Conservation (phyloP, 2,797 vertebrate genomes). For the Phrynocephalus vlangalii region DNA sequence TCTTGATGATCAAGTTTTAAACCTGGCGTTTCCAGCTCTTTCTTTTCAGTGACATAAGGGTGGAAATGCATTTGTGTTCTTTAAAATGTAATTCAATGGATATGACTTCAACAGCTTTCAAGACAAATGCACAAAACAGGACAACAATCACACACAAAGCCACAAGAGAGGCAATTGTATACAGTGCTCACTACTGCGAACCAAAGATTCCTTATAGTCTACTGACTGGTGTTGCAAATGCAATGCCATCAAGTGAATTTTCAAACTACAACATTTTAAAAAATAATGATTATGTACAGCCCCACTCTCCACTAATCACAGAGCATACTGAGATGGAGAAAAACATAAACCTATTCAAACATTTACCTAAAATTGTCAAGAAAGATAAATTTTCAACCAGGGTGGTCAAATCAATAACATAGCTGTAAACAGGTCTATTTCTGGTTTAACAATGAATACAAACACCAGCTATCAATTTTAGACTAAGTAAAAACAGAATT, state of each 20-base stretch:
- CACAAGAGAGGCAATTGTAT: background rate
- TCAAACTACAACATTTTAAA: background rate
- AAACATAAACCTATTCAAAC: too few relatives aligned
- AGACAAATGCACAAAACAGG: background rate
- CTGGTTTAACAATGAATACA: background rate
- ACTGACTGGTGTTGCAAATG: background rate
- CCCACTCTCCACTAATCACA: too few relatives aligned
- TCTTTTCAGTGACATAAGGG: background rate
- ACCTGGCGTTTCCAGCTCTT: background rate
- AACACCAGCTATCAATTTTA: background rate
- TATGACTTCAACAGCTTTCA: background rate
- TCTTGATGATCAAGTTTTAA: background rate
- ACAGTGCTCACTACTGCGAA: background rate
- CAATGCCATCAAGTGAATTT: background rate
- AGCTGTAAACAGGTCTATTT: background rate
- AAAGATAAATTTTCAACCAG: background rate
- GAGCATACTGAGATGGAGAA: too few relatives aligned
- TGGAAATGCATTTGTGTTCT: constrained; percentile 1
- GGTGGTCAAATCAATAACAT: background rate
- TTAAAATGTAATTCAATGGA: background rate
- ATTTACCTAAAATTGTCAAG: background rate
- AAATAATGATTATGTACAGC: background rate
- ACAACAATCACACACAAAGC: background rate
- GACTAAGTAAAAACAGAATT: background rate
- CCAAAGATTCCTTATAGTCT: background rate